These are phyloP conservation scores for Eurystomus gularis DNA, from an alignment of 2,113 vertebrate species.

Conservation along the genomic window DNA sequence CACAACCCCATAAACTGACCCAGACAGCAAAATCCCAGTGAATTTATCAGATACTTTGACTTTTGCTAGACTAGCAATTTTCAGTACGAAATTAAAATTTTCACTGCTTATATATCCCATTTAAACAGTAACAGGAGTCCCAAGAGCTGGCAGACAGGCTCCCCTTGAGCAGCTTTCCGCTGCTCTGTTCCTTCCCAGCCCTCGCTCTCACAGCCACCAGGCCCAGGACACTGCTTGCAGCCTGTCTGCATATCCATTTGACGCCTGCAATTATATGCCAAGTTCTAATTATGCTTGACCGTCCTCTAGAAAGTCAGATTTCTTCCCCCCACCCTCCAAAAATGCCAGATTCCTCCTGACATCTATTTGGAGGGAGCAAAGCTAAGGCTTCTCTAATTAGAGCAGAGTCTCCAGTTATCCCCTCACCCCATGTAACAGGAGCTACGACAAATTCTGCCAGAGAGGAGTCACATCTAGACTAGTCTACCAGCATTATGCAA, in stretches of 20 bases:
- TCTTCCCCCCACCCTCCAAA: neutral
- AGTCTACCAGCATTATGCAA: constrained; percentile 22
- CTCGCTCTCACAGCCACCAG: neutral
- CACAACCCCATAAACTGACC: neutral
- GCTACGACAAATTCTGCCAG: neutral
- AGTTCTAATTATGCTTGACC: neutral
- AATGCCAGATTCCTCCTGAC: neutral
- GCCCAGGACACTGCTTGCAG: neutral
- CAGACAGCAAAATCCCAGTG: neutral
- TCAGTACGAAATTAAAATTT: neutral
- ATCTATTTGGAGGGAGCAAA: neutral
- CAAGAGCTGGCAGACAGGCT: neutral
- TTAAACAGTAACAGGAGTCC: neutral
- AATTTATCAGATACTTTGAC: neutral
- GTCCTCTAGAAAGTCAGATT: neutral
- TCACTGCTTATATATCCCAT: neutral
- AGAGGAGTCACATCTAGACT: constrained; percentile 13
- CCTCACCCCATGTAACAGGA: neutral
- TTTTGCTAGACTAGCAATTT: neutral
- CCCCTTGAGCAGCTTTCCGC: neutral
- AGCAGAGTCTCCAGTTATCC: neutral
- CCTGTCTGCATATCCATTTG: neutral
- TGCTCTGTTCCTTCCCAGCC: neutral
- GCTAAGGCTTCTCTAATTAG: neutral
- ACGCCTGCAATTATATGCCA: neutral